Conservation (phyloP, 2,888 invertebrate species). For the Dione vanillae region DNA sequence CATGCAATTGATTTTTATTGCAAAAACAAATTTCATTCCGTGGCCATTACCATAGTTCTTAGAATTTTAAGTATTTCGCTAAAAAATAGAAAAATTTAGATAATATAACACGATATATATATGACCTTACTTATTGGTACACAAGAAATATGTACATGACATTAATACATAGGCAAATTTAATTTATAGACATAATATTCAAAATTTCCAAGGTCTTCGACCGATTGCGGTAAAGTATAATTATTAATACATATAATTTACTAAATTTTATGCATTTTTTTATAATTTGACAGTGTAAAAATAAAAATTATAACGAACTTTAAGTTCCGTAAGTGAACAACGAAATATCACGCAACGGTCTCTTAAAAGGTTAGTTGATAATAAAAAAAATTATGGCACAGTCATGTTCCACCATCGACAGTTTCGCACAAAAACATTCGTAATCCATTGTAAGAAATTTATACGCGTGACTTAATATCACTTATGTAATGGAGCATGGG, state of each 20-base stretch:
- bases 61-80: neutral
- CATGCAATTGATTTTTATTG: no score
- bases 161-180: neutral
- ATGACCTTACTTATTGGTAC: neutral
- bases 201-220: constrained; percentile 22
- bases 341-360: constrained; percentile 26
- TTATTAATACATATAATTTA: neutral
- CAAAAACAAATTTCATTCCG: no score
- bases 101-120: neutral
- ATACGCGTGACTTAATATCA: constrained; percentile 50
- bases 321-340: constrained; percentile 32
- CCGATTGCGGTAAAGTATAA: neutral
- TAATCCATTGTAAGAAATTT: constrained; percentile 49
- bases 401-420: constrained; percentile 47
- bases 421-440: constrained; percentile 48
- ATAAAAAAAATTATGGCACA: constrained; percentile 44
- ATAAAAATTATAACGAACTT: constrained; percentile 29
- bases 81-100: neutral
- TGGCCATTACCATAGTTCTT: neutral
- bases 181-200: constrained; percentile 14
- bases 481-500: constrained; percentile 46
- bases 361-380: constrained; percentile 36
- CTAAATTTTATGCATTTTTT: neutral
- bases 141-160: neutral
- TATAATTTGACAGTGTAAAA: constrained; percentile 10